Conservation (phyloP, 1,140 invertebrate species). For the Polypedilum vanderplanki region DNA sequence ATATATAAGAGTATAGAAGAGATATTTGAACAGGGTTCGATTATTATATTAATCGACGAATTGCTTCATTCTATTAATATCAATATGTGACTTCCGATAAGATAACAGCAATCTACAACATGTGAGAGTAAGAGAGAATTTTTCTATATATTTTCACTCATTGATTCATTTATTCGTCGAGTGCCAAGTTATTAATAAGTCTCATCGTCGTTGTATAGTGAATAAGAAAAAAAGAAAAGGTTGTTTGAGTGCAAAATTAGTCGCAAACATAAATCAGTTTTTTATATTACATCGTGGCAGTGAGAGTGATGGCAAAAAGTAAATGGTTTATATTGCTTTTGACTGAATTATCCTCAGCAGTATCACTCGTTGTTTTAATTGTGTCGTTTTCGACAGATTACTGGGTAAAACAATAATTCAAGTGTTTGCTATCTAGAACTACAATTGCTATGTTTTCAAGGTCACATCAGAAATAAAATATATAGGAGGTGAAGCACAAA, state of each 20-base stretch:
- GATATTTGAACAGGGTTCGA: no score
- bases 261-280: neutral
- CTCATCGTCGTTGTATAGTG: neutral
- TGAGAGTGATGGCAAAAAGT: constrained; percentile 2
- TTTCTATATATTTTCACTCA: neutral
- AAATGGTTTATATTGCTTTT: neutral
- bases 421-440: neutral
- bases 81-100: neutral
- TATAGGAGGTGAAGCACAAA: neutral
- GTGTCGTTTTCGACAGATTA: constrained; percentile 4
- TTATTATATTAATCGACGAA: neutral
- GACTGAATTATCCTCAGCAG: neutral
- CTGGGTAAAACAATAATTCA: neutral
- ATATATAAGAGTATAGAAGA: no score
- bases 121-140: neutral
- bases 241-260: neutral
- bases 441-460: neutral
- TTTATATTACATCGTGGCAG: neutral
- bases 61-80: neutral
- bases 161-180: neutral
- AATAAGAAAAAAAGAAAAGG: neutral
- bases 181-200: neutral
- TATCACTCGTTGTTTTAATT: neutral
- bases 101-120: neutral
- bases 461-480: neutral